phyloP scores from a whole-genome alignment of 2,888 invertebrate species.

The Campaea margaritaria region DNA sequence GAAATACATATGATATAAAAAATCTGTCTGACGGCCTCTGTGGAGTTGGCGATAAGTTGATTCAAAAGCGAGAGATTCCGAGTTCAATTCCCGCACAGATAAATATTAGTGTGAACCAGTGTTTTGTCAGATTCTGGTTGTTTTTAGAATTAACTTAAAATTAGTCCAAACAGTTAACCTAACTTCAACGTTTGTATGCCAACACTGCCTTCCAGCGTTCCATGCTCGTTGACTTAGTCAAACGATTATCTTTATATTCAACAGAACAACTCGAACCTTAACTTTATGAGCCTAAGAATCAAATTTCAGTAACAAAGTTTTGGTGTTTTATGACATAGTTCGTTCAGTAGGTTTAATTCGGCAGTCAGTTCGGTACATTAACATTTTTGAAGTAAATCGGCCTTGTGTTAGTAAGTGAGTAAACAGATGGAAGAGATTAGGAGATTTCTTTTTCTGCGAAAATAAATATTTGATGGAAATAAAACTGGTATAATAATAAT shows the following conservation, averaged over 20 bases:
- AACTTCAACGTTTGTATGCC: background rate
- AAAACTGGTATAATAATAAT: too few relatives aligned
- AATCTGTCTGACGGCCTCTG: too few relatives aligned
- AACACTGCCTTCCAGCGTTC: slow-evolving; percentile 2
- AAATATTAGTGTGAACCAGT: too few relatives aligned
- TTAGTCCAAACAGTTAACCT: too few relatives aligned
- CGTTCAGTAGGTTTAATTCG: slow-evolving; percentile 58
- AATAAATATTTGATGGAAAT: background rate
- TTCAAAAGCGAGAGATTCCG: too few relatives aligned
- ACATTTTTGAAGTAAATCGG: slow-evolving; percentile 69
- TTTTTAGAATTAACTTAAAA: too few relatives aligned
- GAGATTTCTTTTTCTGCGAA: slow-evolving; percentile 28
- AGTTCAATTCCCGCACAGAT: too few relatives aligned
- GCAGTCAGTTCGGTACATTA: slow-evolving; percentile 62
- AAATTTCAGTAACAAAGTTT: slow-evolving; percentile 12
- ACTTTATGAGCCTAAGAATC: background rate
- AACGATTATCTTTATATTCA: slow-evolving; percentile 38
- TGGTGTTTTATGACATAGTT: slow-evolving; percentile 24
- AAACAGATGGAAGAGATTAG: slow-evolving; percentile 60
- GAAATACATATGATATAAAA: too few relatives aligned
- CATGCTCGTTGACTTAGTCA: slow-evolving; percentile 52
- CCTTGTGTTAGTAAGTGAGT: slow-evolving; percentile 71
- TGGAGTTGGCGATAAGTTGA: too few relatives aligned
- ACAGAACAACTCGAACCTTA: slow-evolving; percentile 35
- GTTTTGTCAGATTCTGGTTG: too few relatives aligned